These are phyloP conservation scores for Sebastes fasciatus DNA, from an alignment of 2,113 vertebrate genomes.

Conservation along the genomic window DNA sequence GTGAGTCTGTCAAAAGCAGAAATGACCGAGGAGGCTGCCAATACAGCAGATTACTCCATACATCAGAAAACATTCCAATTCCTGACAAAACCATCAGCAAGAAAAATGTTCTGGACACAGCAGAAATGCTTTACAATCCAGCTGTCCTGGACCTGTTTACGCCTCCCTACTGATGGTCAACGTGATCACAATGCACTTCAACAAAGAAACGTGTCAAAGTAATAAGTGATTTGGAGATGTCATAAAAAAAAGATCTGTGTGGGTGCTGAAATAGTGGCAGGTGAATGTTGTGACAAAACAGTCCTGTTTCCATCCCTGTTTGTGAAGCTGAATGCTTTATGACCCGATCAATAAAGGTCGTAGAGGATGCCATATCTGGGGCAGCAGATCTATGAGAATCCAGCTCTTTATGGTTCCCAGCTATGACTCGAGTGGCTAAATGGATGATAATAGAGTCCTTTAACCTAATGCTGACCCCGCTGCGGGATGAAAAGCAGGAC, in stretches of 20 bases:
- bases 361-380: constrained; percentile 23
- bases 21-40: constrained; percentile 59
- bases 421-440: constrained; percentile 38
- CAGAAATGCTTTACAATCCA: constrained; percentile 32
- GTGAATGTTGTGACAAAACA: constrained; percentile 30
- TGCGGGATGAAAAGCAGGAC: constrained; percentile 44
- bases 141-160: constrained; percentile 27
- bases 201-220: neutral
- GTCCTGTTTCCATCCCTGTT: constrained; percentile 32
- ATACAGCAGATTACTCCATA: constrained; percentile 58
- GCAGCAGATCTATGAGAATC: constrained; percentile 58
- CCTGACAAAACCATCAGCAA: constrained; percentile 60
- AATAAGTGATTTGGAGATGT: neutral
- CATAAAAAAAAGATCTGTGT: constrained; percentile 11
- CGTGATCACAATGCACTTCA: constrained; percentile 1
- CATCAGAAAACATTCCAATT: constrained; percentile 59
- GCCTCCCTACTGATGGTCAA: constrained; percentile 10
- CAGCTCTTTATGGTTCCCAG: constrained; percentile 60
- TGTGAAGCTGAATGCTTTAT: constrained; percentile 55
- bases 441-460: constrained; percentile 57
- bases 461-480: constrained; percentile 64
- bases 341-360: constrained; percentile 60
- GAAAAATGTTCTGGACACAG: constrained; percentile 46
- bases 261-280: constrained; percentile 18
- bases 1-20: constrained; percentile 50